Evolutionary conservation across 1,140 invertebrate genomes (phyloP).

Genomic region (Procambarus virginalis): DNA sequence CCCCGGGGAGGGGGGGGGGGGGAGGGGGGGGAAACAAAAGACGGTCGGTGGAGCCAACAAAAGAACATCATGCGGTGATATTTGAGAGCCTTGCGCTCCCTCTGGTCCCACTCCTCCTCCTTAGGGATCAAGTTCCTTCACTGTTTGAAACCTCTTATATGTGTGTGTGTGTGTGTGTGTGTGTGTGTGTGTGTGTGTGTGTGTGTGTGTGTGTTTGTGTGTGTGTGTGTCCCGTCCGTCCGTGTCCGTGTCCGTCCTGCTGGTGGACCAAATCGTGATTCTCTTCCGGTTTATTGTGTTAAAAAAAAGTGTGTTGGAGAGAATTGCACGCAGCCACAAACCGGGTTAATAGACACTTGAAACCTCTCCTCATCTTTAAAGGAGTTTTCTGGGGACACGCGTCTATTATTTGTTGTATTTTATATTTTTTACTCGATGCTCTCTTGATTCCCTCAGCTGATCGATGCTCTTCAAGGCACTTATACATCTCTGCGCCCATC

Average conservation of each 20-base stretch:
- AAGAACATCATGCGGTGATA: neutral
- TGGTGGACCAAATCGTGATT: neutral
- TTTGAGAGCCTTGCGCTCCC: neutral
- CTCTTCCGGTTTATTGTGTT: neutral
- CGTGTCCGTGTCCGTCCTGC: too few species aligned
- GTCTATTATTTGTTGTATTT: too few species aligned
- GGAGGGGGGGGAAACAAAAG: neutral
- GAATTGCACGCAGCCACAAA: neutral
- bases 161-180: too few species aligned
- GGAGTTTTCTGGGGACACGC: neutral
- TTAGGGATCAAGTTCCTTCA: neutral
- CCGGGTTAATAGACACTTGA: neutral
- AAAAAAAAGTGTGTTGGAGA: neutral
- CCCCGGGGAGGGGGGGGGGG: too few species aligned
- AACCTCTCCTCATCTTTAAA: neutral
- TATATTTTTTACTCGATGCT: neutral
- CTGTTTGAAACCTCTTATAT: neutral
- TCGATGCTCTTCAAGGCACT: neutral
- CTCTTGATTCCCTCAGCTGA: neutral
- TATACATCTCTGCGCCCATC: neutral
- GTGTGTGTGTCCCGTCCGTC: too few species aligned
- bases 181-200: neutral
- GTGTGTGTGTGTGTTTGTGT: too few species aligned
- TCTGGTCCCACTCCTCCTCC: neutral
- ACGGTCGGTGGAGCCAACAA: slow-evolving; percentile 2